Evolutionary conservation across 2,113 vertebrate genomes (phyloP), one percentile per base, ranked within the genome.

Genomic region (Tupaia chinensis): DNA sequence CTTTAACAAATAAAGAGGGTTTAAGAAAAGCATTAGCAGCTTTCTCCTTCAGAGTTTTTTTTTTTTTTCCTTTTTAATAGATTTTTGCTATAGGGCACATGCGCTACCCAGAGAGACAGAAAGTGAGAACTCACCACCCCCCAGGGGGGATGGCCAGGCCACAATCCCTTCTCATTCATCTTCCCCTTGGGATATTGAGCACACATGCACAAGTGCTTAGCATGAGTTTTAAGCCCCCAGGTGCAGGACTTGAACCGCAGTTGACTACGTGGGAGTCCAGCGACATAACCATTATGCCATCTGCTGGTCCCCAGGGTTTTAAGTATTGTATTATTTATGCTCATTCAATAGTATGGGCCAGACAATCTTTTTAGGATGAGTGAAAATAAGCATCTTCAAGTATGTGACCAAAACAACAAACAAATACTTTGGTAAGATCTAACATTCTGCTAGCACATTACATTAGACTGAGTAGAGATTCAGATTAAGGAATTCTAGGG

Each of bases 311-410:
- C 44, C 44, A 44, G 44, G 22, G 32, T 77, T 32, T 13, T 69
- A 60, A 12, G 32, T 54, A 73, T 27, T 14, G 11, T 70, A 53
- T 32, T 74, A 66, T n/a, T 89, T 5, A 10, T 4, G 83, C 32
- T 73, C 69, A 77, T 61, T 78, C 7, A 13, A 68, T 0, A 8
- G 23, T 58, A 87, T 9, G 73, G 63, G 44, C 34, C 53, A 70
- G 22, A 5, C 34, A 91, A 29, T 81, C 90, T 94, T 68, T 73
- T 60, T 74, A 53, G 72, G 14, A 90, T 63, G 60, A 68, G 27
- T 66, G 91, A 87, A 27, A 87, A 76, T 73, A 93, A 84, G 74
- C 72, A 86, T 16, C 19, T 76, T 86, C 53, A 83, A 92, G 53
- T 69, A 86, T 74, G 29, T 65, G 78, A 86, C 11, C 65, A 93